Percentiles rank a stretch among this genome's conserved stretches.
Conservation (phyloP, 2,888 invertebrate species). For the Drosophila subquinaria region DNA sequence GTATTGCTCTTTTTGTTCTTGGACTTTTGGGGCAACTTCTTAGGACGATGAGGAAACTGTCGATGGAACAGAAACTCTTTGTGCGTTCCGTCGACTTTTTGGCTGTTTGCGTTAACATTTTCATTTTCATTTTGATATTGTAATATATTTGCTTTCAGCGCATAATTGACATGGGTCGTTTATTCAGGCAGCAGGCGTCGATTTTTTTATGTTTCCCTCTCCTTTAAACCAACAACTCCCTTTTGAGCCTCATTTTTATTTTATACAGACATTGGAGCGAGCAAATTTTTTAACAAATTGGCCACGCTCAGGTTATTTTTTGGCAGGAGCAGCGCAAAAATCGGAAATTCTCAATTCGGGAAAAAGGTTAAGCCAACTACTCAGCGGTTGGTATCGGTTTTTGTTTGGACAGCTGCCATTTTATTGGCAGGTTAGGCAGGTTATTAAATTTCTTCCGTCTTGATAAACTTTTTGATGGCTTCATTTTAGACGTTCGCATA, state of each 20-base stretch:
- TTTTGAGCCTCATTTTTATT: constrained; percentile 24
- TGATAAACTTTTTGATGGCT: constrained; percentile 72
- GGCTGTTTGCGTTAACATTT: constrained; percentile 75
- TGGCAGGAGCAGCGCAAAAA: constrained; percentile 30
- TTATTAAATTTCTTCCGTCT: constrained; percentile 75
- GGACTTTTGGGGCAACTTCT: constrained; percentile 30
- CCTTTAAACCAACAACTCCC: constrained; percentile 11
- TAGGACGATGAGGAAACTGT: constrained; percentile 9
- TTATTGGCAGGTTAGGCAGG: constrained; percentile 67
- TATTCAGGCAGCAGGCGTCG: constrained; percentile 63
- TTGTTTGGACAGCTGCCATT: constrained; percentile 81
- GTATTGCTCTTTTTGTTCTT: constrained; percentile 41
- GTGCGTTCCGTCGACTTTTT: constrained; percentile 61
- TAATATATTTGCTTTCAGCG: constrained; percentile 82
- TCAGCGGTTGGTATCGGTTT: constrained; percentile 49
- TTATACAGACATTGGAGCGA: constrained; percentile 12
- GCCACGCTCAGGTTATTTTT: constrained; percentile 72
- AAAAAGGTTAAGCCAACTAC: constrained; percentile 72
- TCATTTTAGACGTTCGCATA: constrained; percentile 50
- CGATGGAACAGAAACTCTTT: constrained; percentile 15
- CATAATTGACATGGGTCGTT: constrained; percentile 81
- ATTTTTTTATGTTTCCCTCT: constrained; percentile 35
- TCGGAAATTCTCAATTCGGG: constrained; percentile 13
- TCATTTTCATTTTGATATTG: constrained; percentile 75
- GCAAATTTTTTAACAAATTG: constrained; percentile 66